Evolutionary conservation across 2,797 vertebrate species (phyloP), one percentile per base, ranked within the genome.

Genomic region (Myotis daubentonii): DNA sequence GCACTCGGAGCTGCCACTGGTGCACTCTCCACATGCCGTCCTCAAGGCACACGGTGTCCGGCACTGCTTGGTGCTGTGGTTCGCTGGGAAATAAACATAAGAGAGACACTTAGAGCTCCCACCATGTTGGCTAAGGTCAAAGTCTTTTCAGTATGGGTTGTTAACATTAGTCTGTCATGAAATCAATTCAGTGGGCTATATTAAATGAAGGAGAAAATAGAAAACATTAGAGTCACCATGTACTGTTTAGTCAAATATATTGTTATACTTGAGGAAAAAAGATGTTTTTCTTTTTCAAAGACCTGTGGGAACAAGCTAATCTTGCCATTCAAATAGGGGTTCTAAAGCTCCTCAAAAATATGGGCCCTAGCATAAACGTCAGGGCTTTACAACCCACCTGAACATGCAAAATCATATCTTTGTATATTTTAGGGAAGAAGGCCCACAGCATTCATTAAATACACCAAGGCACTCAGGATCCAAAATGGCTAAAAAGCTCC

Each of bases 61-160:
- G 97, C 99, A 99, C 98, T 99, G 99, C 98, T 99, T 99, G 95
- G 99, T 99, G 0, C 99, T 99, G 98, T 99, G 99, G 98, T 99
- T 99, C 0, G 99, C 99, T 99, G 98, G 0, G 12, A 87, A 93
- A 49, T 44, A 95, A 95, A 96, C 6, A 70, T 66, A 74, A 94
- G 15, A 92, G 28, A 89, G 49, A 94, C 65, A 94, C 38, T 92
- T 8, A 82, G 70, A 53, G 36, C 12, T 80, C 41, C 84, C 23
- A 47, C 23, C 7, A 60, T 3, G 51, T 51, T 33, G 28, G 41
- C 36, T 62, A 80, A 86, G 53, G 66, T 76, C 75, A 86, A 86
- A 87, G 38, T 49, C 62, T 84, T 68, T 82, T 65, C 60, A 74
- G 72, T 44, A 13, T 53, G 20, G 22, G 23, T 3, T 93, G n/a